A percentile compares a stretch with the other conserved stretches of the same genome.
Conservation (phyloP, 2,797 vertebrate species). For the Uromys caudimaculatus region DNA sequence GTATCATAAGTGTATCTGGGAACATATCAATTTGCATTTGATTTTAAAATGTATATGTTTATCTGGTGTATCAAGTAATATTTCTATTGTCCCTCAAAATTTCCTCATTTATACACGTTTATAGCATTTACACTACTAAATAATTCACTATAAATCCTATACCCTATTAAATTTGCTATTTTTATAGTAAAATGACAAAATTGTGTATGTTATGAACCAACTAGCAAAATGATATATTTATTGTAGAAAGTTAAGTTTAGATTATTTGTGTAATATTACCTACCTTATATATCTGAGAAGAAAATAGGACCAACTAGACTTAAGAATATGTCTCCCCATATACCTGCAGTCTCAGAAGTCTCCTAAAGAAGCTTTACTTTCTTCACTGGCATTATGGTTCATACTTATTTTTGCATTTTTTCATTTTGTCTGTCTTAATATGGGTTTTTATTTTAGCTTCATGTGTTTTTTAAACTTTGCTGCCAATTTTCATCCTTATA, state of each 20-base stretch:
- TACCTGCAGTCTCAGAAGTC: not conserved
- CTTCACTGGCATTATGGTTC: not conserved
- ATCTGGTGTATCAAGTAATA: not conserved
- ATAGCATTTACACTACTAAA: not conserved
- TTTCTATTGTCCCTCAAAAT: not conserved
- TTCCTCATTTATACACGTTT: not conserved
- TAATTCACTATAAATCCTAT: not conserved
- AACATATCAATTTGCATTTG: not conserved
- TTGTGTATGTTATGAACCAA: too few species aligned
- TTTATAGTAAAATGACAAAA: not conserved
- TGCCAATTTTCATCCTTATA: not conserved
- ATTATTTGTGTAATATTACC: conserved; percentile 6
- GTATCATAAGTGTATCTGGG: not conserved
- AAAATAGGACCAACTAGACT: not conserved
- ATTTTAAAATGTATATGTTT: not conserved
- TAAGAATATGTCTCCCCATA: not conserved
- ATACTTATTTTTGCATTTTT: not conserved
- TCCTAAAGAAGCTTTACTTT: not conserved
- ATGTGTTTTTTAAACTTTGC: not conserved
- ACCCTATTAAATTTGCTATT: too few species aligned
- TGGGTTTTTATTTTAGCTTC: not conserved
- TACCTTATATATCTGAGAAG: not conserved
- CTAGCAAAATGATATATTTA: too few species aligned
- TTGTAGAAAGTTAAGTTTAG: not conserved
- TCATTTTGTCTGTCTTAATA: not conserved